Conservation (phyloP, 2,797 vertebrate genomes). For the Cuculus canorus region DNA sequence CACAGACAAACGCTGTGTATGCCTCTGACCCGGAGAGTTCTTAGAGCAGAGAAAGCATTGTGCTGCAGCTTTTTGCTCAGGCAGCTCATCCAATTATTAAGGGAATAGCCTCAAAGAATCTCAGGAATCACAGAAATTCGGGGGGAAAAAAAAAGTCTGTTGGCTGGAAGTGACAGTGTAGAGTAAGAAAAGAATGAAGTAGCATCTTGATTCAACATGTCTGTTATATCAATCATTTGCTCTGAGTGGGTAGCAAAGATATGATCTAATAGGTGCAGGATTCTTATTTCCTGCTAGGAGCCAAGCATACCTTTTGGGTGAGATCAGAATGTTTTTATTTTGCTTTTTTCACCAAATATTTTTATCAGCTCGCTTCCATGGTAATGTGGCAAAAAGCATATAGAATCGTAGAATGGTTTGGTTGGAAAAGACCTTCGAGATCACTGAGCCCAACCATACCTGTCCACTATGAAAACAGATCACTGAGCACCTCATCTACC, state of each 20-base stretch:
- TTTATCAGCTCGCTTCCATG: conserved; percentile 4
- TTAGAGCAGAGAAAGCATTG: background rate
- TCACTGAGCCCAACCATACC: too few species aligned
- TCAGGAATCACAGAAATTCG: conserved; percentile 70
- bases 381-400: background rate
- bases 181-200: conserved; percentile 31
- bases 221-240: conserved; percentile 45
- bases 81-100: conserved; percentile 37
- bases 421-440: too few species aligned
- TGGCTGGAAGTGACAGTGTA: conserved; percentile 23
- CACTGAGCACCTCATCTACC: too few species aligned
- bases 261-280: conserved; percentile 36
- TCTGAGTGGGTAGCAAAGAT: conserved; percentile 50
- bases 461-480: too few species aligned
- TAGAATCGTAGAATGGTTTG: background rate
- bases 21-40: background rate
- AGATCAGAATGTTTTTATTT: conserved; percentile 50
- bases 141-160: background rate
- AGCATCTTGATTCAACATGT: conserved; percentile 21
- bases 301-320: conserved; percentile 17
- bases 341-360: conserved; percentile 23
- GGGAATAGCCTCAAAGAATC: conserved; percentile 63
- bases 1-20: background rate
- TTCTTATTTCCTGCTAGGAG: conserved; percentile 42
- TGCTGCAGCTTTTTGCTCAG: background rate